Base-by-base conservation (phyloP, 2,797 vertebrate genomes). In the Muscicapa comitata region DNA sequence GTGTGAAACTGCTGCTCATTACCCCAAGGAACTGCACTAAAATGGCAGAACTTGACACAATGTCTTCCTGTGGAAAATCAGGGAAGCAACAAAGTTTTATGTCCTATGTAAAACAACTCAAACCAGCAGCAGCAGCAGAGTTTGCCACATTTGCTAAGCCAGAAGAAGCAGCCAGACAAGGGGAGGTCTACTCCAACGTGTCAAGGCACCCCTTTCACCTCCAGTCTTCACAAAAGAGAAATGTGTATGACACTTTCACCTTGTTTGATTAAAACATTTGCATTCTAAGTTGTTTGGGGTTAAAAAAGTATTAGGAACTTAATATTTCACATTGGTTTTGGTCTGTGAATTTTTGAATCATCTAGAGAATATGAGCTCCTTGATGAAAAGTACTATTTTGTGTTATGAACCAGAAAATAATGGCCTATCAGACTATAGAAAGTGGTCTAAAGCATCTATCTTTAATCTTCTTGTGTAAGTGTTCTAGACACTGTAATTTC, bases 261-360 rank as follows among this genome's bases (percentile, higher is more conserved):
- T 91, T 81, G 57, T 90, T 97, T 94, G 95, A 96, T 95, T 94
- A 91, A 61, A 90, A 54, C 54, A 73, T 85, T 94, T 84, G 54
- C 66, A 75, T 86, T 94, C 45, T 92, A 90, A 94, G 78, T 80
- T 93, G 78, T 97, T 91, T 94, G 88, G 96, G 94, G 74, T 94
- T 91, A 86, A 96, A 97, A 93, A 94, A 96, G 94, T 93, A 43
- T 94, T 76, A 94, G 94, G 94, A 97, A 97, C 97, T 96, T 96
- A 95, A 95, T 97, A 97, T 98, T 98, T 98, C 85, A 98, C 97
- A 97, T 98, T 97, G 97, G 98, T 98, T 98, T 98, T 98, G 98
- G 97, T 98, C 97, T 96, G 97, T 96, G 98, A 96, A 96, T 96
- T 98, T 98, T 98, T 97, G 98, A 98, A 98, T 98, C 98, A 98